phyloP scores from a whole-genome alignment of 2,113 vertebrate species.

The Agelaius phoeniceus region DNA sequence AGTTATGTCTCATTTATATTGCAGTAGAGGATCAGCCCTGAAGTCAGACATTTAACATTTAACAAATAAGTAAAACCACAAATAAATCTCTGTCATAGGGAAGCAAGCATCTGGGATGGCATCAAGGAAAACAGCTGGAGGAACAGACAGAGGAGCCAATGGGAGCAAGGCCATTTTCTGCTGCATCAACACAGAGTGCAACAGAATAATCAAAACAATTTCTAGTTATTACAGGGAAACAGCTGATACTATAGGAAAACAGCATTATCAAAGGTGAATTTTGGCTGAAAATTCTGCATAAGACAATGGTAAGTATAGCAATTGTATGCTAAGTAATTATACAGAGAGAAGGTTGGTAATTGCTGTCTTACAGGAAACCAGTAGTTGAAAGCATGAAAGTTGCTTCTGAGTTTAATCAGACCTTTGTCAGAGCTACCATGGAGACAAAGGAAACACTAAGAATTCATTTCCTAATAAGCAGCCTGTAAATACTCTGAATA shows the following conservation, averaged over 20 bases:
- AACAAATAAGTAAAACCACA: slow-evolving; percentile 4
- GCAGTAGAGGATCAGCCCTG: neutral
- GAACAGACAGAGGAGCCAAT: neutral
- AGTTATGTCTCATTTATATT: slow-evolving; percentile 6
- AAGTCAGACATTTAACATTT: neutral
- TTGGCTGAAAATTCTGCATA: neutral
- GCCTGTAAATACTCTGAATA: slow-evolving; percentile 42
- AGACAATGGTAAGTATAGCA: neutral
- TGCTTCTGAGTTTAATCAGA: slow-evolving; percentile 35
- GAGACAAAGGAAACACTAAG: slow-evolving; percentile 46
- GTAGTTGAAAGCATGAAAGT: slow-evolving; percentile 22
- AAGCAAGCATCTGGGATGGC: neutral
- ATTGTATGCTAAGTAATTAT: neutral
- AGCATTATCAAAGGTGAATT: neutral
- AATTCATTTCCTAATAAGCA: slow-evolving; percentile 40
- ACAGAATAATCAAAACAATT: neutral
- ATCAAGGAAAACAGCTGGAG: neutral
- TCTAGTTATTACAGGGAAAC: neutral
- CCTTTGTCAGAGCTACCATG: slow-evolving; percentile 36
- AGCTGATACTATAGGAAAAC: neutral
- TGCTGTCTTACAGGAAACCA: slow-evolving; percentile 29
- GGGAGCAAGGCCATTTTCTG: neutral
- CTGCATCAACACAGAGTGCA: neutral
- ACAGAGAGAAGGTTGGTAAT: slow-evolving; percentile 6
- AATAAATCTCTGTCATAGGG: neutral